Conservation (phyloP, 2,797 vertebrate species). For the Oceanodroma leucorhoa region DNA sequence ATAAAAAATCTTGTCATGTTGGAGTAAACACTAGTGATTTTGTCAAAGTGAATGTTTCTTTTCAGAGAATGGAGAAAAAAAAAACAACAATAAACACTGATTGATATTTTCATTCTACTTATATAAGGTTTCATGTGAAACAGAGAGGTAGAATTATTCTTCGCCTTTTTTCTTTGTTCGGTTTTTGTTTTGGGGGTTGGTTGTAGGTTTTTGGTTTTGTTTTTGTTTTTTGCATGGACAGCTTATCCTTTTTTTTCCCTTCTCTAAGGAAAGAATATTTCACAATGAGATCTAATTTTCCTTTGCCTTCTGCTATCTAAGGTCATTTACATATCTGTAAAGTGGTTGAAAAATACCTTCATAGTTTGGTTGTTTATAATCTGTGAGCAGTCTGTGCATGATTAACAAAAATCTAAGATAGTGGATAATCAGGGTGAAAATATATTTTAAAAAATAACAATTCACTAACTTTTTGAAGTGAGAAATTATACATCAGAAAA, state of each 20-base stretch:
- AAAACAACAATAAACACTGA: not conserved
- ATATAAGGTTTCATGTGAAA: not conserved
- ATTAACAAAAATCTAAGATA: not conserved
- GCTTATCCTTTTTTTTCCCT: fast-evolving
- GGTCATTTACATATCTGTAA: not conserved
- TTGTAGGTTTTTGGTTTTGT: not conserved
- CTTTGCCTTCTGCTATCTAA: not conserved
- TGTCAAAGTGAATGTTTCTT: not conserved
- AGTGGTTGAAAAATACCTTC: not conserved
- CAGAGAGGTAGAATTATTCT: not conserved
- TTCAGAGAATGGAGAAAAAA: not conserved
- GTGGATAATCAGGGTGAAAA: not conserved
- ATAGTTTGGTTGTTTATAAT: not conserved
- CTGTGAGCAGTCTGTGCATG: not conserved
- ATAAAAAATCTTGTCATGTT: not conserved
- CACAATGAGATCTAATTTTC: not conserved
- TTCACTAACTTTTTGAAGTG: not conserved
- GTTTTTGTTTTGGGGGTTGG: not conserved
- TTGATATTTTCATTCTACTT: not conserved
- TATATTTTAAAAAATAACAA: not conserved
- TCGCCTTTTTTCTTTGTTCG: not conserved
- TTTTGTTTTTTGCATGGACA: not conserved
- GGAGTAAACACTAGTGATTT: not conserved
- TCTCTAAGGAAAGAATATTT: not conserved
- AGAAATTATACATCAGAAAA: not conserved